Evolutionary conservation across 2,797 vertebrate genomes (phyloP).

Genomic region (Cynopterus sphinx): DNA sequence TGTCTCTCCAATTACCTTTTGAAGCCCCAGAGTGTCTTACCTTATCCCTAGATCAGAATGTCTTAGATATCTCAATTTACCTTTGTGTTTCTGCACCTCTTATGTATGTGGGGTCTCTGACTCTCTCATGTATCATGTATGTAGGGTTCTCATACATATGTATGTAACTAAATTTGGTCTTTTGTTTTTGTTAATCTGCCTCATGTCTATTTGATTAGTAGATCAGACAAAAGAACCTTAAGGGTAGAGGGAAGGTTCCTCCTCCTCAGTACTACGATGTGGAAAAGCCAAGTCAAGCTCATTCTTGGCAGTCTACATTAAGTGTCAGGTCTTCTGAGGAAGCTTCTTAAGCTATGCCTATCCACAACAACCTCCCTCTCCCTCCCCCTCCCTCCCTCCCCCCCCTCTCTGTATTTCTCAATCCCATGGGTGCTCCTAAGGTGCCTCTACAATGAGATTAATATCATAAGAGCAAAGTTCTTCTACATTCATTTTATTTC

Average conservation of each 20-base stretch:
- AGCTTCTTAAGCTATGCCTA: fast-evolving
- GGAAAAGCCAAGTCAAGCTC: not conserved
- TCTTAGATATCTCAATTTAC: not conserved
- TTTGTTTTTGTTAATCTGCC: not conserved
- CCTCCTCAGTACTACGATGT: not conserved
- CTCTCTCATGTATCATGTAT: not conserved
- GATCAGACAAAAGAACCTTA: not conserved
- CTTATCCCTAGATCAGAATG: not conserved
- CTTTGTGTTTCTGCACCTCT: not conserved
- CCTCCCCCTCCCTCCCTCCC: no score
- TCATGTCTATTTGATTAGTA: not conserved
- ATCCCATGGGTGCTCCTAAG: not conserved
- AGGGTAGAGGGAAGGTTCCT: not conserved
- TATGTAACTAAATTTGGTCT: not conserved
- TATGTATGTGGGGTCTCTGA: not conserved
- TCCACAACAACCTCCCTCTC: not conserved
- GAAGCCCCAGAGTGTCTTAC: not conserved
- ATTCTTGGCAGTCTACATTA: not conserved
- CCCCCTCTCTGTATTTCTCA: not conserved
- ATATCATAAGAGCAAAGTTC: not conserved
- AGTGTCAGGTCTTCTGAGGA: not conserved
- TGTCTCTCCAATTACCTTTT: not conserved
- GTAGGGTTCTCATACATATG: not conserved
- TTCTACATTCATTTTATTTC: not conserved
- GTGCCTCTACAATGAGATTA: not conserved